Base-by-base conservation (phyloP, 2,797 vertebrate species). In the Mormyrus proboscirostris region DNA sequence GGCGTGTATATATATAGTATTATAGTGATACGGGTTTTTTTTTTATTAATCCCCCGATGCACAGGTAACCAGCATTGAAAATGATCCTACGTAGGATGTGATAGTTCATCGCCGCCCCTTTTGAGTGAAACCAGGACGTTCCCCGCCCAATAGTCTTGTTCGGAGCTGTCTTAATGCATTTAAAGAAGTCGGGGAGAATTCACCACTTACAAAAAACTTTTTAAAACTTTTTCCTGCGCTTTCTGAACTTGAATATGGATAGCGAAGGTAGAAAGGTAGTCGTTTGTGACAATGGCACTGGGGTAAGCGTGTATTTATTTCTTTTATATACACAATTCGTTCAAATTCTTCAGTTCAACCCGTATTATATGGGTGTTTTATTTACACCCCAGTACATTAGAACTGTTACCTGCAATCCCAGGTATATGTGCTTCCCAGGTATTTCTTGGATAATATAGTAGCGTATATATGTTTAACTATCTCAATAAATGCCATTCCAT, bases 241-340 rank as follows among this genome's bases (percentile, higher is more conserved):
- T 86, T 53, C 25, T 53, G 22, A 55, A 86, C 22, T 25, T 59
- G 47, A 94, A 0, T 89, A 97, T 96, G 96, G 96, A 96, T 93
- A 96, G 93, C 62, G 79, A 93, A 55, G 96, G 96, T 65, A 95
- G 95, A 89, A 96, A 94, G 90, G 96, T 97, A 92, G 93, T 96
- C 89, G 96, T 96, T 51, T 96, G 96, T 93, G 96, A 97, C 93
- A 96, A 96, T 93, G 96, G 96, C 25, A 96, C 95, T 0, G 96
- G 96, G 94, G 96, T 96, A 91, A 95, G 96, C 93, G 16, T 44
- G 3, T 0, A 62, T 83, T 49, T 4, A 22, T 62, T 3, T 16
- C 12, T 89, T 55, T 3, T 3, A 0, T 29, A 14, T 22, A 3
- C 14, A 3, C 73, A 25, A 50, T 69, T 38, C 57, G 2, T 19